These are phyloP conservation scores for Eudyptes chrysolophus DNA, from an alignment of 2,113 vertebrate species.

Conservation along the genomic window DNA sequence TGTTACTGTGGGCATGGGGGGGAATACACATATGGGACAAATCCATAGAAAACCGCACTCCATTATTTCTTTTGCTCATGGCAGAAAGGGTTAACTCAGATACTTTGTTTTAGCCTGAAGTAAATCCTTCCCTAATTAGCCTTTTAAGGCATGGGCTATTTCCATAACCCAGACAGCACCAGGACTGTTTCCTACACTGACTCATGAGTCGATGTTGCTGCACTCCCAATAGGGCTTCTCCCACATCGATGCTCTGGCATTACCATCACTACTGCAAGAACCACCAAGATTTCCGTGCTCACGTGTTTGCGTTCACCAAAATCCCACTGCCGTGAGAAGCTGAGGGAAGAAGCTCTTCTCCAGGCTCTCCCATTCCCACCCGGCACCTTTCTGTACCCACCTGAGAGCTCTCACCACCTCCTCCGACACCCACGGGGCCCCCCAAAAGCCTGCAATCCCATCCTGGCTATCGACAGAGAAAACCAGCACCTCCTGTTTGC, in stretches of 20 bases:
- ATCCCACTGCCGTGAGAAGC: background rate
- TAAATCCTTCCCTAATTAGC: background rate
- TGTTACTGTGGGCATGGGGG: background rate
- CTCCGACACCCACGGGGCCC: background rate
- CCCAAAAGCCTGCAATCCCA: no score
- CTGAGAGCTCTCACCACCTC: background rate
- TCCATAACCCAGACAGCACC: background rate
- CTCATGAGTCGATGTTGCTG: fast-evolving
- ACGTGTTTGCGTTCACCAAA: background rate
- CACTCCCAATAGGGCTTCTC: background rate
- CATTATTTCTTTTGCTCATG: background rate
- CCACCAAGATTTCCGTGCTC: background rate
- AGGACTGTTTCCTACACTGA: background rate
- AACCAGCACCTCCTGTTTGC: background rate
- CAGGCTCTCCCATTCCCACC: background rate
- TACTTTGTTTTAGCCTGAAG: background rate
- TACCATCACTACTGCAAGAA: background rate
- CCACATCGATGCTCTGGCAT: background rate
- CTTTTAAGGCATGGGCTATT: background rate
- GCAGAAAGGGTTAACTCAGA: background rate
- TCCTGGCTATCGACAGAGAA: fast-evolving
- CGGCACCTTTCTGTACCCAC: background rate
- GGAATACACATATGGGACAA: background rate
- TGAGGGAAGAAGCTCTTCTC: background rate
- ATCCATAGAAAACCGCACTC: background rate